Percentiles rank a stretch among this genome's conserved stretches.
Evolutionary conservation across 1,140 invertebrate genomes (phyloP).

Genomic region (Cryptotermes secundus): DNA sequence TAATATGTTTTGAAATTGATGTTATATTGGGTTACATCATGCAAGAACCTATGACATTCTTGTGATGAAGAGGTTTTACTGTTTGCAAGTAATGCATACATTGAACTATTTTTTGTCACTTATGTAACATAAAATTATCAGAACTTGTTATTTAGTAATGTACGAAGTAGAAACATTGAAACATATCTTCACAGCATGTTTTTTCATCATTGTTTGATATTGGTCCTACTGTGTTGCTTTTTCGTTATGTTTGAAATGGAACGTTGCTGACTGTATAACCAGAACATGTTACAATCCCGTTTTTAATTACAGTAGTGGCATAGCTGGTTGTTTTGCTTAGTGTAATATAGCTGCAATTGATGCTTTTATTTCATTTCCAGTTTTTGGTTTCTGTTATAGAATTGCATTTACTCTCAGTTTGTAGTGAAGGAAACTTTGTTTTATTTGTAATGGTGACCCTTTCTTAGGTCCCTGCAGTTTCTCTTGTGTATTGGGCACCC

Average conservation of each 20-base stretch:
- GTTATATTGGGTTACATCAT: no score
- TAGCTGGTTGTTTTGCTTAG: neutral
- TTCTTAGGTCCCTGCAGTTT: slow-evolving; percentile 64
- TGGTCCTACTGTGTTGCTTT: neutral
- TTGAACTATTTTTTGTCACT: no score
- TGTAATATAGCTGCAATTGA: neutral
- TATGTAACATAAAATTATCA: no score
- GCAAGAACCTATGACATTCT: no score
- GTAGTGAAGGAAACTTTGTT: neutral
- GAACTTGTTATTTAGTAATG: no score
- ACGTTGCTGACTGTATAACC: no score
- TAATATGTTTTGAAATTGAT: no score
- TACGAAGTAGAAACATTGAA: no score
- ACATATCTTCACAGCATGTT: neutral
- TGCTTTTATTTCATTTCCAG: neutral
- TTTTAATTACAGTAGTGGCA: neutral
- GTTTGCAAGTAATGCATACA: no score
- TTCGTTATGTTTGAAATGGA: no score
- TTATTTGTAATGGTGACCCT: neutral
- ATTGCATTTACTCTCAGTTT: neutral
- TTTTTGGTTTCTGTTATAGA: neutral
- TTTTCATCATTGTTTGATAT: neutral
- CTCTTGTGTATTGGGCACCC: slow-evolving; percentile 70
- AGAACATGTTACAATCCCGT: no score
- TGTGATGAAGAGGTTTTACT: no score